Evolutionary conservation across 1,140 invertebrate species (phyloP), one percentile per base, ranked within the genome.

Genomic region (Heliconius melpomene): DNA sequence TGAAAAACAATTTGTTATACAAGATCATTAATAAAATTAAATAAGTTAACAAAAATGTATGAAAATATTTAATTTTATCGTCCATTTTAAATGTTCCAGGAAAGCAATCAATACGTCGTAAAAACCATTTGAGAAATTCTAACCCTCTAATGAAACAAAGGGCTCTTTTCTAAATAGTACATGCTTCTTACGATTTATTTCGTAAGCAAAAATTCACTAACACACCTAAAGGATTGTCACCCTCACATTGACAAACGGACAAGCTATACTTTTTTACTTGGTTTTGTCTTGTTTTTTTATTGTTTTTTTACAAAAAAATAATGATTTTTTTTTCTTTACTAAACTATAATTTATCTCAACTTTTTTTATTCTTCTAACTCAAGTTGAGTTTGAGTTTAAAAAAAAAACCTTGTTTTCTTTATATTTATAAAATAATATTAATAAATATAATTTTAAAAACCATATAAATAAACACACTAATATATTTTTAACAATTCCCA

Each of bases 71-170:
- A 60, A 57, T 75, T 57, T 60, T 54, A 26, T 71, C 60, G 60
- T 73, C 8, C 52, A 73, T 80, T 77, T 74, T 13, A 74, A 80
- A 74, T 80, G 70, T 72, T 75, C 26, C 46, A 32, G 20, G 50
- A 23, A 29, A 75, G 81, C 78, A 88, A 90, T 89, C 88, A 85
- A 90, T 89, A 90, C 75, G 83, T 86, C 84, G 72, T 78, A 81
- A 87, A 87, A 88, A 89, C 87, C 86, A 87, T 88, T 88, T 78
- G 77, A 79, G 81, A 84, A 82, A 83, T 81, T 85, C 73, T 81
- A 75, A 84, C 78, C 82, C 83, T 78, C 73, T 86, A 86, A 85
- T 87, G 87, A 86, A 89, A 90, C 85, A 88, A 87, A 87, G 87
- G 79, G 79, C 77, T 77, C 71, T 57, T 72, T 84, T 84, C 75